phyloP scores from a whole-genome alignment of 2,113 vertebrate species.

The Otocyon megalotis region DNA sequence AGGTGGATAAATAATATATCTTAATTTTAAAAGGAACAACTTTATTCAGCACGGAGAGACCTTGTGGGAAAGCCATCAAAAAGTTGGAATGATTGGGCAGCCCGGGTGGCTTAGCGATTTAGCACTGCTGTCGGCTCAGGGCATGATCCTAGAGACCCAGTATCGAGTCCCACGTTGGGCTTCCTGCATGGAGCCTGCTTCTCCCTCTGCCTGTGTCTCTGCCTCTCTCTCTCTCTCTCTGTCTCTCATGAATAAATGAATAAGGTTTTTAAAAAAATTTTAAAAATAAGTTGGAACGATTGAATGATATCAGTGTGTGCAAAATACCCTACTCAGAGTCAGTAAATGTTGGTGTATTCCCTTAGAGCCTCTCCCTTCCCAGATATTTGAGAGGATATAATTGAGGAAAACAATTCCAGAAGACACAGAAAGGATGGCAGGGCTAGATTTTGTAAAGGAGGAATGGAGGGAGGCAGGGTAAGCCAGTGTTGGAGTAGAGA shows the following conservation, averaged over 20 bases:
- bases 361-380: background rate
- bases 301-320: background rate
- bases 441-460: background rate
- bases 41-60: background rate
- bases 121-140: too few species aligned
- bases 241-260: too few species aligned
- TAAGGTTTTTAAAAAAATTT: too few species aligned
- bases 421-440: background rate
- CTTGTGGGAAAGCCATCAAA: background rate
- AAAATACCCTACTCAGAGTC: background rate
- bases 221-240: too few species aligned
- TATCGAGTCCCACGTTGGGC: too few species aligned
- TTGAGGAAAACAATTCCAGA: background rate
- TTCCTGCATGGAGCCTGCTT: too few species aligned
- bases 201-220: too few species aligned
- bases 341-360: background rate
- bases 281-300: background rate
- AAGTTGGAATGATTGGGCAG: background rate
- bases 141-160: too few species aligned
- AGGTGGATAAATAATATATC: background rate
- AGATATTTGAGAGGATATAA: background rate
- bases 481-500: background rate
- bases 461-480: background rate
- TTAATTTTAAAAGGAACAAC: constrained; percentile 18
- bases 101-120: too few species aligned